phyloP scores from a whole-genome alignment of 1,140 invertebrate species.

The Neelides sp. region DNA sequence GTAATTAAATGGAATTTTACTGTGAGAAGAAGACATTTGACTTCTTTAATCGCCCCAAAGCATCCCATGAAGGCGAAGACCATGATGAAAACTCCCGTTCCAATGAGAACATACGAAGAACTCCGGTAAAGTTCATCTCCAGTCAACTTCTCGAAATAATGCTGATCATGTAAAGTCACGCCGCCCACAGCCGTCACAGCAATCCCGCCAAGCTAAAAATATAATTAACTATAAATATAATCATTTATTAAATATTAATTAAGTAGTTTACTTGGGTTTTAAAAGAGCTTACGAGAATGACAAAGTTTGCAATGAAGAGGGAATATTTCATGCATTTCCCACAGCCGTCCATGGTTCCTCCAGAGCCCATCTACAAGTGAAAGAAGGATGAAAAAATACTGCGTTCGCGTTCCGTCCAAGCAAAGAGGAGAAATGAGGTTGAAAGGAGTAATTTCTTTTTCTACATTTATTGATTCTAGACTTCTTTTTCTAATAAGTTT shows the following conservation, averaged over 20 bases:
- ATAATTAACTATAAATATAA: conserved; percentile 15
- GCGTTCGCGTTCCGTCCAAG: no score
- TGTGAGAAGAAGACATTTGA: conserved; percentile 75
- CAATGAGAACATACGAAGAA: conserved; percentile 64
- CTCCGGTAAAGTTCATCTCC: conserved; percentile 70
- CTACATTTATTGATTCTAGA: no score
- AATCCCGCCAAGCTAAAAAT: conserved; percentile 59
- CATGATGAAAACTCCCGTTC: conserved; percentile 59
- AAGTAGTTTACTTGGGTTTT: background rate
- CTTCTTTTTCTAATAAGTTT: no score
- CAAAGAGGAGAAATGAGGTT: no score
- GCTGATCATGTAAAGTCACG: conserved; percentile 68
- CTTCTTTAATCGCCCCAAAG: conserved; percentile 69
- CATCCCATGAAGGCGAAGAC: conserved; percentile 73
- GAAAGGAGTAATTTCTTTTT: no score
- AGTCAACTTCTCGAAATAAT: conserved; percentile 65
- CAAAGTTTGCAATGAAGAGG: conserved; percentile 37
- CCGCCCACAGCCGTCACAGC: conserved; percentile 58
- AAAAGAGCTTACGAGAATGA: conserved; percentile 37
- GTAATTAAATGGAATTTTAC: conserved; percentile 41
- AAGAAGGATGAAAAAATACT: no score
- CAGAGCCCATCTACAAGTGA: conserved; percentile 32
- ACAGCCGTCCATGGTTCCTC: conserved; percentile 34
- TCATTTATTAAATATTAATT: conserved; percentile 1
- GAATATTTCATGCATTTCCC: conserved; percentile 38